Evolutionary conservation across 2,113 vertebrate species (phyloP).

Genomic region (Reinhardtius hippoglossoides): DNA sequence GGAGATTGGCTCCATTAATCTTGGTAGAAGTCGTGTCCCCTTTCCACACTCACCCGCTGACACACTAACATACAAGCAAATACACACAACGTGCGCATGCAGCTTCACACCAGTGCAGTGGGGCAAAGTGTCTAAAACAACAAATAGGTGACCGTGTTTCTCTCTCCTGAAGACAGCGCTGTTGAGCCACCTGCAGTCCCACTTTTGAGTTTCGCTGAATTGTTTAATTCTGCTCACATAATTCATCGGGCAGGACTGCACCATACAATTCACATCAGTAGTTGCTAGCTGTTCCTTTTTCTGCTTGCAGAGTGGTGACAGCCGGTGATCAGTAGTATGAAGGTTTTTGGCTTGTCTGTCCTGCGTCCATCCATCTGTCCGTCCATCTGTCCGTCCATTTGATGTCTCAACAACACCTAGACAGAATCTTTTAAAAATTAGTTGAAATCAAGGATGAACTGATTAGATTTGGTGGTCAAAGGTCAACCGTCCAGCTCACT

Average conservation of each 20-base stretch:
- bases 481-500: neutral
- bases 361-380: too few relatives aligned
- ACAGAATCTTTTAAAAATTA: too few relatives aligned
- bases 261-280: conserved; percentile 34
- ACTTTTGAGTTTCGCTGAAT: neutral
- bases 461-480: neutral
- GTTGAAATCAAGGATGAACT: neutral
- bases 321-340: too few relatives aligned
- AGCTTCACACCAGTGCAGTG: neutral
- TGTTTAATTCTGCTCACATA: conserved; percentile 28
- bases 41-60: conserved; percentile 50
- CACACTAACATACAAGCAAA: conserved; percentile 52
- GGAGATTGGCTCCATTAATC: conserved; percentile 84
- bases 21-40: conserved; percentile 57
- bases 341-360: too few relatives aligned
- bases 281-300: too few relatives aligned
- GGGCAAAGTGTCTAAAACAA: conserved; percentile 13
- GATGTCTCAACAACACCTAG: too few relatives aligned
- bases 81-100: conserved; percentile 3
- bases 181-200: conserved; percentile 17
- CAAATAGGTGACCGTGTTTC: conserved; percentile 2
- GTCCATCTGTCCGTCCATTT: too few relatives aligned
- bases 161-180: conserved; percentile 4
- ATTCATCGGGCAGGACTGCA: conserved; percentile 50
- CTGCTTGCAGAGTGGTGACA: too few relatives aligned